phyloP scores from a whole-genome alignment of 2,113 vertebrate species.

The Poecile atricapillus region DNA sequence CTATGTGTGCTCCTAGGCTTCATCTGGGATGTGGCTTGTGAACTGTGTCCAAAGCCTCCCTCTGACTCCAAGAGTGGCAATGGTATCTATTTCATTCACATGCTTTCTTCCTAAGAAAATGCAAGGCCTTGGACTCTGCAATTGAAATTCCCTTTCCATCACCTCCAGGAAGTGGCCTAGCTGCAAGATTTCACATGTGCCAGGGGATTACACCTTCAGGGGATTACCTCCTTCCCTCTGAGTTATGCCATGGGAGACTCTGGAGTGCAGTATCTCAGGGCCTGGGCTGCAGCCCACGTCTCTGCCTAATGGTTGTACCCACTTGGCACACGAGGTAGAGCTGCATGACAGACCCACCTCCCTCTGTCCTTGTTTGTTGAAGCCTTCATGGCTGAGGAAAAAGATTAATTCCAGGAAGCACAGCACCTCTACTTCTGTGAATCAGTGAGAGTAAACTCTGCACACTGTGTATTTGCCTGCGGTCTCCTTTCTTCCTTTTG shows the following conservation, averaged over 20 bases:
- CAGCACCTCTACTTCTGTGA: not conserved
- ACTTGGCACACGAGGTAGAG: not conserved
- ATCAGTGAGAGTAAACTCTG: not conserved
- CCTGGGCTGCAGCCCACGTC: not conserved
- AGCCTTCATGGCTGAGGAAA: not conserved
- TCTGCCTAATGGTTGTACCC: not conserved
- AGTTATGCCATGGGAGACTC: no score
- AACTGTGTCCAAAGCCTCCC: not conserved
- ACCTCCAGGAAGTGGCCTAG: not conserved
- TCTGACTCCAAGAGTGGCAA: not conserved
- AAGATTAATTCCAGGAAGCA: not conserved
- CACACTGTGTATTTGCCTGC: not conserved
- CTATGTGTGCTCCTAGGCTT: rapidly evolving
- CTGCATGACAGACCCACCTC: not conserved
- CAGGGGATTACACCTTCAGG: not conserved
- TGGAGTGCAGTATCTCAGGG: not conserved
- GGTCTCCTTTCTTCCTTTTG: not conserved
- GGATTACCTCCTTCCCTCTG: not conserved
- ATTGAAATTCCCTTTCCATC: not conserved
- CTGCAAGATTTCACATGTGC: not conserved
- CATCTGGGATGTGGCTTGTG: not conserved
- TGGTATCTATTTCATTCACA: not conserved
- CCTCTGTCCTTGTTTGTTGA: not conserved
- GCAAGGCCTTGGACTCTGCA: not conserved
- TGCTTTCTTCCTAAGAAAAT: not conserved